phyloP scores from a whole-genome alignment of 1,140 invertebrate genomes.

The Tenebrio molitor region DNA sequence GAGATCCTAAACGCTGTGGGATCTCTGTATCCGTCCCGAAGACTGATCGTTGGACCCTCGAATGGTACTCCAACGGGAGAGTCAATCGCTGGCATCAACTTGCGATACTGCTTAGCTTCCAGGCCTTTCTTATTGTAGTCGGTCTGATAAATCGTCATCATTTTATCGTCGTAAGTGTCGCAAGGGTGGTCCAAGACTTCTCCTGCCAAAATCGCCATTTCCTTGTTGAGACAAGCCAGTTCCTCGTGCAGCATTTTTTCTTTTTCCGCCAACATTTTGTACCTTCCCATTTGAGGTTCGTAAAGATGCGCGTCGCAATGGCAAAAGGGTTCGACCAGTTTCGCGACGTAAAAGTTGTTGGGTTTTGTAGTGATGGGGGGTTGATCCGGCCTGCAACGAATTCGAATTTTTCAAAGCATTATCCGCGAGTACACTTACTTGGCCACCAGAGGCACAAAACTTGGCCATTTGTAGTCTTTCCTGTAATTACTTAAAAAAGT shows the following conservation, averaged over 20 bases:
- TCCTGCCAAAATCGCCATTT: conserved; percentile 70
- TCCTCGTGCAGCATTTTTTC: conserved; percentile 70
- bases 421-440: conserved; percentile 63
- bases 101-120: conserved; percentile 60
- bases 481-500: conserved; percentile 68
- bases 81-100: conserved; percentile 66
- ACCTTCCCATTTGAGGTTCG: conserved; percentile 70
- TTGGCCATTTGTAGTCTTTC: conserved; percentile 72
- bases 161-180: conserved; percentile 71
- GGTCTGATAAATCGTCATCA: conserved; percentile 73
- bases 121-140: conserved; percentile 72
- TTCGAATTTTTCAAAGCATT: background rate
- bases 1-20: conserved; percentile 66
- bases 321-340: conserved; percentile 69
- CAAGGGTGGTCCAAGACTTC: conserved; percentile 72
- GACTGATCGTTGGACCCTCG: conserved; percentile 61
- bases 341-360: conserved; percentile 62
- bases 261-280: conserved; percentile 71
- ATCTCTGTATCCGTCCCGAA: conserved; percentile 67
- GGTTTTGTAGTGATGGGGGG: conserved; percentile 66
- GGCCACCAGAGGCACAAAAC: conserved; percentile 69
- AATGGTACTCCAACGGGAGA: conserved; percentile 66
- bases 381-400: conserved; percentile 67
- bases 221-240: conserved; percentile 66
- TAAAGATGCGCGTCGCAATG: conserved; percentile 71